Evolutionary conservation across 2,797 vertebrate genomes (phyloP).

Genomic region (Molossus alvarezi): DNA sequence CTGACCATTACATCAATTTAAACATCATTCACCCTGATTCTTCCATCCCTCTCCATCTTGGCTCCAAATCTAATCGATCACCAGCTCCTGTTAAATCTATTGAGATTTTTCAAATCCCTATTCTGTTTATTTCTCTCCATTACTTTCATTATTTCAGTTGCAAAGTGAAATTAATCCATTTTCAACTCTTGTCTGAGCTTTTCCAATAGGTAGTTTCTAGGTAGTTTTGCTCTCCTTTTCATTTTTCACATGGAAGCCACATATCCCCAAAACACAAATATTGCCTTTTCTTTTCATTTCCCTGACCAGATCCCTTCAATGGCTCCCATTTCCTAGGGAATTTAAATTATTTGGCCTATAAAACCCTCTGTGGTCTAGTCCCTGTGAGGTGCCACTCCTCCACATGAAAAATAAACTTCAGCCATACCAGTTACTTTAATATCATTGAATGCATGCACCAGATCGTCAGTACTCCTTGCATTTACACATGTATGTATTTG

Average conservation of each 20-base stretch:
- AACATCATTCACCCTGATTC: neutral
- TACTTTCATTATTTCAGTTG: neutral
- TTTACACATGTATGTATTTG: neutral
- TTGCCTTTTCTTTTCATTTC: conserved; percentile 6
- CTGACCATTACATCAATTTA: neutral
- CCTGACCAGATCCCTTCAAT: neutral
- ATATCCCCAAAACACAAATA: neutral
- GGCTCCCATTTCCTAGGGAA: neutral
- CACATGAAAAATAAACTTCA: neutral
- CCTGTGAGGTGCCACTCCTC: neutral
- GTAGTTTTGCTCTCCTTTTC: neutral
- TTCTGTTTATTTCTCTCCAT: conserved; percentile 9
- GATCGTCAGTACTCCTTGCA: neutral
- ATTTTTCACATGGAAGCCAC: neutral
- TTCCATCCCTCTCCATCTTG: neutral
- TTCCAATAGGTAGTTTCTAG: neutral
- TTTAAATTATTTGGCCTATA: neutral
- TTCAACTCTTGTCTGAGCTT: neutral
- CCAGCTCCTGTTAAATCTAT: neutral
- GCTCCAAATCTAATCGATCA: neutral
- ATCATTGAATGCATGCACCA: neutral
- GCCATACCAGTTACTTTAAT: neutral
- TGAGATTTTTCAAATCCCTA: conserved; percentile 3
- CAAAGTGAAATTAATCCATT: neutral
- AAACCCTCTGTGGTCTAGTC: neutral